A percentile compares a stretch with the other conserved stretches of the same genome.
These are phyloP conservation scores for Melierax canorus DNA, from an alignment of 2,113 vertebrate species.

Conservation along the genomic window DNA sequence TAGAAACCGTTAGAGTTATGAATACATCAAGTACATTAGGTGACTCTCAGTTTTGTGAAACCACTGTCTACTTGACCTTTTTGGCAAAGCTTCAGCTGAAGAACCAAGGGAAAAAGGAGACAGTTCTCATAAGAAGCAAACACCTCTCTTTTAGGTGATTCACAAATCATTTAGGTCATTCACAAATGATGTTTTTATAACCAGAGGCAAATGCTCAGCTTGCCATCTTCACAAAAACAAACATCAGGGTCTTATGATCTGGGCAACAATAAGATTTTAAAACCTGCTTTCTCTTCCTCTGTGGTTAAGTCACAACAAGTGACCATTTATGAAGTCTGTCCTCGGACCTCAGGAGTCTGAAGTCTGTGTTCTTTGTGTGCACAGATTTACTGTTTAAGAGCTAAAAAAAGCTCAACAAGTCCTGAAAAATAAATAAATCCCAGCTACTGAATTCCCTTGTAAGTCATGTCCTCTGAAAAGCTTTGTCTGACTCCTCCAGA, in stretches of 20 bases:
- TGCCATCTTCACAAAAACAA: background rate
- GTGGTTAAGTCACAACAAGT: background rate
- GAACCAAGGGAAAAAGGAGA: background rate
- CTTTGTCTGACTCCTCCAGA: conserved; percentile 28
- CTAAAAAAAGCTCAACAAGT: conserved; percentile 4
- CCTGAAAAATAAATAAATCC: conserved; percentile 34
- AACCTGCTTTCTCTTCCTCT: background rate
- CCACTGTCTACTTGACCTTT: background rate
- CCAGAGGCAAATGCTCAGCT: background rate
- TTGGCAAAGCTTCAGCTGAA: conserved; percentile 5
- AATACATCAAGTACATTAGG: background rate
- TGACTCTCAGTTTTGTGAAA: background rate
- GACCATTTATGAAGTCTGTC: background rate
- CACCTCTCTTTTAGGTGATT: background rate
- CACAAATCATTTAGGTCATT: no score
- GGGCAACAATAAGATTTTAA: background rate
- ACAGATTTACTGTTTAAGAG: conserved; percentile 10
- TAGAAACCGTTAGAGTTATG: background rate
- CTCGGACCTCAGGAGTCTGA: background rate
- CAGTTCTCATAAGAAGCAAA: background rate
- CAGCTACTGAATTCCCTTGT: background rate
- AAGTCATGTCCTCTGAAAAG: conserved; percentile 41
- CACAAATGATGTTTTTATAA: background rate
- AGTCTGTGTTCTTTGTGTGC: background rate
- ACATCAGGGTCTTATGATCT: background rate